Percentiles rank a stretch among this genome's conserved stretches.
Evolutionary conservation across 2,888 invertebrate species (phyloP).

Genomic region (Carterocephalus palaemon): DNA sequence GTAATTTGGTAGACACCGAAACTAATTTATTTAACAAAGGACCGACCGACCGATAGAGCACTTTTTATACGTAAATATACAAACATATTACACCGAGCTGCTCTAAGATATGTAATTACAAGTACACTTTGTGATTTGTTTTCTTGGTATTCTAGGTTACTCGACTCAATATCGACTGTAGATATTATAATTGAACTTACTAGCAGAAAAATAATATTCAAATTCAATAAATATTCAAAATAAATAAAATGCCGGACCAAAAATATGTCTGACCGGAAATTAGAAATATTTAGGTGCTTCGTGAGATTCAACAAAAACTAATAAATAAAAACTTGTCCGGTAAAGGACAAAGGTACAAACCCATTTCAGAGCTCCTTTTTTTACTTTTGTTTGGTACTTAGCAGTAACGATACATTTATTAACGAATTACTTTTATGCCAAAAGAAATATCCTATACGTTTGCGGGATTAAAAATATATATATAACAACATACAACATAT

Average conservation of each 20-base stretch:
- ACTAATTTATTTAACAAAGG: conserved; percentile 80
- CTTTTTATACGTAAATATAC: conserved; percentile 74
- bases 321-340: conserved; percentile 18
- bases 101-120: conserved; percentile 47
- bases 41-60: conserved; percentile 72
- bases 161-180: background rate
- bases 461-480: too few species aligned
- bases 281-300: conserved; percentile 50
- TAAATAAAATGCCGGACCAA: conserved; percentile 40
- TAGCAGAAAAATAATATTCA: background rate
- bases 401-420: too few species aligned
- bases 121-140: conserved; percentile 50
- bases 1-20: conserved; percentile 81
- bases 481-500: too few species aligned
- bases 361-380: too few species aligned
- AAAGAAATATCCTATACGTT: too few species aligned
- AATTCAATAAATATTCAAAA: too few species aligned
- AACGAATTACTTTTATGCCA: too few species aligned
- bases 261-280: conserved; percentile 54
- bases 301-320: conserved; percentile 19
- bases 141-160: conserved; percentile 16
- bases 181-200: background rate
- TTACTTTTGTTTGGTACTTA: too few species aligned
- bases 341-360: conserved; percentile 18
- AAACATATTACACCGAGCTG: conserved; percentile 63